Base-by-base conservation (phyloP, 2,888 invertebrate genomes). In the Matsumyia berberina region DNA sequence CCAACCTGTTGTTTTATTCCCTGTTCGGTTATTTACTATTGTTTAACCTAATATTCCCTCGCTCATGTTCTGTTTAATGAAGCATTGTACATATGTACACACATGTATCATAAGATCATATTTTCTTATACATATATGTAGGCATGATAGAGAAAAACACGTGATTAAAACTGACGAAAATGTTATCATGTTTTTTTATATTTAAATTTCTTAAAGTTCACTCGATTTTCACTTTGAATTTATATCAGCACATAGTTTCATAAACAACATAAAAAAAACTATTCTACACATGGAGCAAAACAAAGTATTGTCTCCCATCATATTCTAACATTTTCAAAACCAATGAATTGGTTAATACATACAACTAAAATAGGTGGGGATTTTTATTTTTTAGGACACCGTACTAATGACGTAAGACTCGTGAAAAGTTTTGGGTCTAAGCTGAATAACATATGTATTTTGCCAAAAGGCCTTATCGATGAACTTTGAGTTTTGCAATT, bases 81-180 rank as follows among this genome's bases (percentile, higher is more conserved):
- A 46, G 12, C 37, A 46, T 55, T 55, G 44, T 55, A 39, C 70
- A 62, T 72, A 12, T 64, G 17, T 70, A 62, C 46, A 37, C 46
- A 39, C 70, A 62, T 72, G 12, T 64, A 29, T 70, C 60, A 69
- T 62, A 49, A 49, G 7, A 49, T 57, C 72, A 64, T 57, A 33
- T 57, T 46, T 49, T 62, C 7, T 53, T 60, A 39, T 37, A 57
- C 11, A 33, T 55, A 33, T 55, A 17, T 33, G 4, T 31, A 55
- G 5, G 53, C 67, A 67, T 67, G 67, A 12, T 39, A 31, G 39
- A 31, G 37, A 67, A 51, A 67, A 51, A 42, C 33, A 35, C 17
- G 53, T 42, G 42, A 39, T 53, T 31, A 29, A 29, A 51, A 37
- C 64, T 37, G 24, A 57, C 8, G 33, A 19, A 44, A 44, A 69